phyloP scores from a whole-genome alignment of 1,140 invertebrate species.

The Micrasema minimum region DNA sequence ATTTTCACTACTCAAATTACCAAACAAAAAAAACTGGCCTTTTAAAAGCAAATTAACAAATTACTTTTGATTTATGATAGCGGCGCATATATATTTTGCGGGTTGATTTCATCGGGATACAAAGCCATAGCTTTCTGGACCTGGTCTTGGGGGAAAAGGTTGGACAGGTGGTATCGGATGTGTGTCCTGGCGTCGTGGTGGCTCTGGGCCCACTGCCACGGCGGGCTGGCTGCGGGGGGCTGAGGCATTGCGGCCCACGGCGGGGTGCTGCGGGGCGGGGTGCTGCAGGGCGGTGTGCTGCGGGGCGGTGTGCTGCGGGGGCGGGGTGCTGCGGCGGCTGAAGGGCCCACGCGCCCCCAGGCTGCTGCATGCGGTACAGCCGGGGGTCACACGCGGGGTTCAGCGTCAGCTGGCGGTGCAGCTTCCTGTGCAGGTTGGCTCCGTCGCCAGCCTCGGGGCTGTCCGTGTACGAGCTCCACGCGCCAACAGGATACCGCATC shows the following conservation, averaged over 20 bases:
- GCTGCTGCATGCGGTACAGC: slow-evolving; percentile 64
- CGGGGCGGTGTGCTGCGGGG: too few species aligned
- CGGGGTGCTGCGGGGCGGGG: slow-evolving; percentile 61
- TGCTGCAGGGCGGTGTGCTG: slow-evolving; percentile 68
- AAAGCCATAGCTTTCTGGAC: slow-evolving; percentile 85
- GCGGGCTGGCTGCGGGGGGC: slow-evolving; percentile 65
- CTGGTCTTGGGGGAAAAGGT: slow-evolving; percentile 89
- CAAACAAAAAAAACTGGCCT: slow-evolving; percentile 50
- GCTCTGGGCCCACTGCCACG: slow-evolving; percentile 56
- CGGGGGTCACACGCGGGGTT: slow-evolving; percentile 83
- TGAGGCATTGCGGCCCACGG: slow-evolving; percentile 61
- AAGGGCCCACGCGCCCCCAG: slow-evolving; percentile 53
- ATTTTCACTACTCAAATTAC: too few species aligned
- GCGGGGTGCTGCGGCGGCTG: slow-evolving; percentile 71
- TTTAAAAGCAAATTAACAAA: background rate
- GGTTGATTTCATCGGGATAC: slow-evolving; percentile 88
- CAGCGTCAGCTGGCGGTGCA: slow-evolving; percentile 83
- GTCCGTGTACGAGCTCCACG: slow-evolving; percentile 41
- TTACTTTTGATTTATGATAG: slow-evolving; percentile 72
- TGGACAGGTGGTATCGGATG: slow-evolving; percentile 86
- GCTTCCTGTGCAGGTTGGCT: slow-evolving; percentile 79
- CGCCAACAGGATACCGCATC: slow-evolving; percentile 20
- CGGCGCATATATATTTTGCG: slow-evolving; percentile 89
- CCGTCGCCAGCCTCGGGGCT: slow-evolving; percentile 57
- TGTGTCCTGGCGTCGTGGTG: slow-evolving; percentile 76